Percentiles rank a stretch among this genome's conserved stretches.
Conservation (phyloP, 2,888 invertebrate species). For the Ennomos erosarius region DNA sequence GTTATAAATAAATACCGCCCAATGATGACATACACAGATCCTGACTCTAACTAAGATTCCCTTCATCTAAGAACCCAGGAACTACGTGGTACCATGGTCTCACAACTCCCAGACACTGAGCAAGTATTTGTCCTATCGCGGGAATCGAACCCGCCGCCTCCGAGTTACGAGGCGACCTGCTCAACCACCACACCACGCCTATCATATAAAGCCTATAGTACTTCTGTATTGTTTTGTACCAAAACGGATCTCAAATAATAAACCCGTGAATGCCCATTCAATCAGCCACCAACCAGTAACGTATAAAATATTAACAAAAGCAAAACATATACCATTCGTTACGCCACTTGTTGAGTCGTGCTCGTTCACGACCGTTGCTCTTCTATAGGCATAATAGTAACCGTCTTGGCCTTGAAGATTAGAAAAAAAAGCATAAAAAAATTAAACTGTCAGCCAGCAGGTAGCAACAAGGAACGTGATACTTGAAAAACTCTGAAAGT, state of each 20-base stretch:
- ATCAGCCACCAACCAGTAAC: conserved; percentile 24
- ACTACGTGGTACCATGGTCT: no score
- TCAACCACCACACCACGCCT: no score
- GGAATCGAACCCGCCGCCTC: no score
- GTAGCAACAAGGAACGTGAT: conserved; percentile 61
- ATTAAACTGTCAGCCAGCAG: conserved; percentile 51
- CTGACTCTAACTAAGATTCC: no score
- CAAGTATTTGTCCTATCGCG: no score
- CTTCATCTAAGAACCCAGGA: no score
- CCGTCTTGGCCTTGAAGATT: conserved; percentile 50
- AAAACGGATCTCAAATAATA: conserved; percentile 10
- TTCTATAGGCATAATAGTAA: conserved; percentile 14
- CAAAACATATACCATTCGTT: conserved; percentile 15
- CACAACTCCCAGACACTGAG: no score
- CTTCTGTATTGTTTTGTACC: conserved; percentile 10
- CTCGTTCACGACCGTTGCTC: conserved; percentile 32
- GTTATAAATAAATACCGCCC: no score
- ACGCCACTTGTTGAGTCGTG: conserved; percentile 14
- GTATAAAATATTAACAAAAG: conserved; percentile 30
- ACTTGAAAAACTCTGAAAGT: conserved; percentile 43
- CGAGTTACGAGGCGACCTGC: no score
- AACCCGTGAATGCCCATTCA: conserved; percentile 25
- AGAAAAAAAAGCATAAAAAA: conserved; percentile 43
- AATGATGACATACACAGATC: no score
- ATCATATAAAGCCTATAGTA: no score